These are phyloP conservation scores for Ataeniobius toweri DNA, from an alignment of 2,797 vertebrate species.

Conservation along the genomic window DNA sequence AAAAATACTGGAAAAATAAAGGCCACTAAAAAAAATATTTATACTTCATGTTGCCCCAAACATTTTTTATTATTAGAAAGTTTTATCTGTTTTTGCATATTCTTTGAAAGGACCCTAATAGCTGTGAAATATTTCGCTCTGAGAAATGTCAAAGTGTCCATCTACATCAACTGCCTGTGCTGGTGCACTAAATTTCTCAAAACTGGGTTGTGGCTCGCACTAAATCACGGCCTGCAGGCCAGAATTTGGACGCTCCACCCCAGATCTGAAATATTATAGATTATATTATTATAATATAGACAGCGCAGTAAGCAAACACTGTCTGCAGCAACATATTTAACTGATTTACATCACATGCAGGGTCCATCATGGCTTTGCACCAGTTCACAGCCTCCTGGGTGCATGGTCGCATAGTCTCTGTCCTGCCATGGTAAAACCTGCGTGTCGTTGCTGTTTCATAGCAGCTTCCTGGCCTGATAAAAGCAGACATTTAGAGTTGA, in stretches of 20 bases:
- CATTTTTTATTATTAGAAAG: no score
- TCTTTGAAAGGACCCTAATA: background rate
- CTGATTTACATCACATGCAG: slow-evolving; percentile 77
- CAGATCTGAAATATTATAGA: background rate
- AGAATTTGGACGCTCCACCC: background rate
- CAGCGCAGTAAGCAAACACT: background rate
- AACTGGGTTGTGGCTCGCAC: background rate
- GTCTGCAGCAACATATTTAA: background rate
- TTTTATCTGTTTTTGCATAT: no score
- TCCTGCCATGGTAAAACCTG: slow-evolving; percentile 93
- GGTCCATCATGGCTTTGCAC: slow-evolving; percentile 90
- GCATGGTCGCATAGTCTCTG: slow-evolving; percentile 92
- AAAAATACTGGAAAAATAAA: no score
- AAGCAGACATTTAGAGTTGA: background rate
- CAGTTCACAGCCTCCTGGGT: slow-evolving; percentile 87
- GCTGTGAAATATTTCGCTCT: background rate
- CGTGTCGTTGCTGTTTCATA: slow-evolving; percentile 95
- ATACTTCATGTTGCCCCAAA: no score
- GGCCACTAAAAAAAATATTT: no score
- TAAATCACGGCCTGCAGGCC: background rate
- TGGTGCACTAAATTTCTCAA: no score
- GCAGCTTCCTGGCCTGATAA: slow-evolving; percentile 88
- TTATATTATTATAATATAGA: no score
- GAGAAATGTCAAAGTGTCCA: background rate
- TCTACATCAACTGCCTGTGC: background rate